These are phyloP conservation scores for Biston stratarius DNA, from an alignment of 2,888 invertebrate species.

Conservation along the genomic window DNA sequence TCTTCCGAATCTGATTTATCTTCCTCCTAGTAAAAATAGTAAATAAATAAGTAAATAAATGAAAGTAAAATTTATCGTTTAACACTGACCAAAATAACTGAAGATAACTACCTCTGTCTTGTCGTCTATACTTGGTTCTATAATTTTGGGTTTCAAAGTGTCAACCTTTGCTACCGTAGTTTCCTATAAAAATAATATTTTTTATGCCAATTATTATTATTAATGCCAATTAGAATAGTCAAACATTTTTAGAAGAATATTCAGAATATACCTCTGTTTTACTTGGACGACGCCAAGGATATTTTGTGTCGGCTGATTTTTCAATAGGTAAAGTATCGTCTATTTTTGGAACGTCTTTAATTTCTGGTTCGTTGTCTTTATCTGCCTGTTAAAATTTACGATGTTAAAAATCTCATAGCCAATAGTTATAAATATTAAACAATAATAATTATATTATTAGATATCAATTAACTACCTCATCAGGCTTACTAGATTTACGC, in stretches of 20 bases:
- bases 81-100: not conserved
- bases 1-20: constrained; percentile 52
- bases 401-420: not conserved
- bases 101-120: constrained; percentile 37
- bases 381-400: constrained; percentile 43
- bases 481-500: constrained; percentile 43
- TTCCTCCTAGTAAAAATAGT: constrained; percentile 54
- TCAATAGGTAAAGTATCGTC: constrained; percentile 35
- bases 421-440: not conserved
- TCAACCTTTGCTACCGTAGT: constrained; percentile 34
- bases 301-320: constrained; percentile 40
- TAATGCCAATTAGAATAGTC: not conserved
- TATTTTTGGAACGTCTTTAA: constrained; percentile 27
- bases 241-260: not conserved
- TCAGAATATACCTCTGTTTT: constrained; percentile 53
- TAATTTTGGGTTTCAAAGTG: constrained; percentile 23
- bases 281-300: constrained; percentile 40
- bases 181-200: constrained; percentile 35
- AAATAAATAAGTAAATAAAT: constrained; percentile 20
- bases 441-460: not conserved
- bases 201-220: constrained; percentile 9
- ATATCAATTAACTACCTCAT: constrained; percentile 17
- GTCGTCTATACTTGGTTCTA: constrained; percentile 25
- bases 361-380: constrained; percentile 35
- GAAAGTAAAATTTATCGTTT: constrained; percentile 11